Percentiles rank a stretch among this genome's conserved stretches.
Conservation (phyloP, 2,797 vertebrate species). For the Gobionotothen gibberifrons region DNA sequence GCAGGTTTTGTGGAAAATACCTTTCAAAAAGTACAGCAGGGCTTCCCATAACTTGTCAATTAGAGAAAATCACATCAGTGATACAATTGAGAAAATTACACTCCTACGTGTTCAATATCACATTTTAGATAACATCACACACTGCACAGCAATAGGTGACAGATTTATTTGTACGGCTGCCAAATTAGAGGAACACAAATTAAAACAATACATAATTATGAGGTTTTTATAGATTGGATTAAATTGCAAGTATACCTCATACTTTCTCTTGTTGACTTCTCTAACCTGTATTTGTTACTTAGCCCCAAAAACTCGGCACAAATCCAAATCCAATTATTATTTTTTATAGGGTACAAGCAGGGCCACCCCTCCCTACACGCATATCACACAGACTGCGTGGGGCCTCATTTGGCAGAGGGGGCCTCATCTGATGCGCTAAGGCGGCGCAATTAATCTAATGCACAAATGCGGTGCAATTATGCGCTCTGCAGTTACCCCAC, state of each 20-base stretch:
- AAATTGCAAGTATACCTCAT: neutral
- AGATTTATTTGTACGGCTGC: neutral
- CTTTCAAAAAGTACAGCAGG: conserved; percentile 27
- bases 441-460: too few relatives aligned
- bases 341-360: too few relatives aligned
- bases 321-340: too few relatives aligned
- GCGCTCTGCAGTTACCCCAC: too few relatives aligned
- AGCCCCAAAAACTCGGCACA: neutral
- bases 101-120: conserved; percentile 1
- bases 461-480: too few relatives aligned
- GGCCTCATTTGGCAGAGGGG: too few relatives aligned
- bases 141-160: neutral
- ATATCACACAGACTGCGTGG: too few relatives aligned
- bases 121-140: neutral
- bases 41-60: conserved; percentile 8
- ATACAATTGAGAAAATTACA: conserved; percentile 7
- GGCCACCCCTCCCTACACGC: too few relatives aligned
- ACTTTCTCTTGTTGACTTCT: neutral
- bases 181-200: neutral
- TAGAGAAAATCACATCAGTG: conserved; percentile 10
- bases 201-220: neutral
- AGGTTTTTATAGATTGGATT: neutral
- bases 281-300: too few relatives aligned
- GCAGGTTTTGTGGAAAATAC: conserved; percentile 36
- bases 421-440: too few relatives aligned